phyloP scores from a whole-genome alignment of 2,113 vertebrate species.

The Mobula hypostoma region DNA sequence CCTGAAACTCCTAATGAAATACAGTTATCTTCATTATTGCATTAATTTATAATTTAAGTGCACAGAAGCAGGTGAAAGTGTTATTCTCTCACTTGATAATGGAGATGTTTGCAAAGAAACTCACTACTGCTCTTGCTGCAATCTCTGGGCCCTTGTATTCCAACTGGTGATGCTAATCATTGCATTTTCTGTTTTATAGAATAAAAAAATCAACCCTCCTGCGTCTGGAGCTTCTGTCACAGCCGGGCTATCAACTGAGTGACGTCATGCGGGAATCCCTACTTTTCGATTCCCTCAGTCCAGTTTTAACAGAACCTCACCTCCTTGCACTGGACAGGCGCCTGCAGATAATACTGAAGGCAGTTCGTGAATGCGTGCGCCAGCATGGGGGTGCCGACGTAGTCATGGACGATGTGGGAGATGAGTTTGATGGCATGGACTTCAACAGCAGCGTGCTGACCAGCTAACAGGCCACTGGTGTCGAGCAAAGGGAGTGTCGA shows the following conservation, averaged over 20 bases:
- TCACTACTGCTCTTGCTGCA: neutral
- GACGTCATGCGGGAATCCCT: conserved; percentile 89
- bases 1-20: too few species aligned
- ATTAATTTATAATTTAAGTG: neutral
- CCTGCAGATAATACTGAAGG: conserved; percentile 63
- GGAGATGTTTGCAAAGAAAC: neutral
- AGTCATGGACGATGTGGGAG: conserved; percentile 54
- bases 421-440: neutral
- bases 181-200: conserved; percentile 53
- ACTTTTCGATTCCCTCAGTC: conserved; percentile 62
- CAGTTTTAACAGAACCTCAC: conserved; percentile 76
- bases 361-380: conserved; percentile 62
- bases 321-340: conserved; percentile 81
- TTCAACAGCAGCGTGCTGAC: neutral
- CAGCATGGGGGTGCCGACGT: conserved; percentile 65
- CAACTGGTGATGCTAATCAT: neutral
- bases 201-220: conserved; percentile 76
- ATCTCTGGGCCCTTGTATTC: neutral
- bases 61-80: neutral
- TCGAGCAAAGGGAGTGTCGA: neutral
- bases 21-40: too few species aligned
- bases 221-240: conserved; percentile 68
- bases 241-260: conserved; percentile 67
- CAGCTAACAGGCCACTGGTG: neutral
- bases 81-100: neutral